phyloP scores from a whole-genome alignment of 2,113 vertebrate species.

The Crotalus tigris region DNA sequence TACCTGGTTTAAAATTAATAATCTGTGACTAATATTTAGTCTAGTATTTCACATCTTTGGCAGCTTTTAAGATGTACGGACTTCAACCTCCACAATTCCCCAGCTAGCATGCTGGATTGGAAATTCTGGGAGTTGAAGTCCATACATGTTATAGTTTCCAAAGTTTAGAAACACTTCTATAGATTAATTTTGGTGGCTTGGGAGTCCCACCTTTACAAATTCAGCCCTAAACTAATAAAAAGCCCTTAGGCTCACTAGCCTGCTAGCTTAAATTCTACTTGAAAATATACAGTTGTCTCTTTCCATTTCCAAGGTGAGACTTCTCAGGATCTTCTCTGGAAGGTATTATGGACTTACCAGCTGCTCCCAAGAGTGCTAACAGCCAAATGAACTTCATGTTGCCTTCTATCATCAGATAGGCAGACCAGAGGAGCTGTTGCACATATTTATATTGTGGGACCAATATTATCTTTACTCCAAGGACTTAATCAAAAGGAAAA shows the following conservation, averaged over 20 bases:
- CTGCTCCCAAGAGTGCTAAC: constrained; percentile 67
- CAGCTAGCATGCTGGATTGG: neutral
- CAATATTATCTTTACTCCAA: constrained; percentile 1
- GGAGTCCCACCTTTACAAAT: neutral
- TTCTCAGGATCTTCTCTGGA: neutral
- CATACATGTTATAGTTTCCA: neutral
- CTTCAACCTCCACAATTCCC: neutral
- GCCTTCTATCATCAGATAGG: neutral
- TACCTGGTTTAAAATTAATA: neutral
- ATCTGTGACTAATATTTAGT: neutral
- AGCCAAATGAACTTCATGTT: constrained; percentile 73
- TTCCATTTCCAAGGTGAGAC: neutral
- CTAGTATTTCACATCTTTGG: neutral
- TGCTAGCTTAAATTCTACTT: neutral
- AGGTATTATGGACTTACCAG: constrained; percentile 59
- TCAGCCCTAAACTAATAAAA: neutral
- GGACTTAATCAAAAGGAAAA: constrained; percentile 6
- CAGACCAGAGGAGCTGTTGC: neutral
- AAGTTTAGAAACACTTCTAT: neutral
- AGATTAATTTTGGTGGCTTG: neutral
- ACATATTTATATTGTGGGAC: neutral
- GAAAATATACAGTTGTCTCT: neutral
- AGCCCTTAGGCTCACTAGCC: neutral
- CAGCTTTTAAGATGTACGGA: neutral
- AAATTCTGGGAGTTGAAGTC: neutral